These are phyloP conservation scores for Gouania willdenowi DNA, from an alignment of 2,797 vertebrate species.

Conservation along the genomic window DNA sequence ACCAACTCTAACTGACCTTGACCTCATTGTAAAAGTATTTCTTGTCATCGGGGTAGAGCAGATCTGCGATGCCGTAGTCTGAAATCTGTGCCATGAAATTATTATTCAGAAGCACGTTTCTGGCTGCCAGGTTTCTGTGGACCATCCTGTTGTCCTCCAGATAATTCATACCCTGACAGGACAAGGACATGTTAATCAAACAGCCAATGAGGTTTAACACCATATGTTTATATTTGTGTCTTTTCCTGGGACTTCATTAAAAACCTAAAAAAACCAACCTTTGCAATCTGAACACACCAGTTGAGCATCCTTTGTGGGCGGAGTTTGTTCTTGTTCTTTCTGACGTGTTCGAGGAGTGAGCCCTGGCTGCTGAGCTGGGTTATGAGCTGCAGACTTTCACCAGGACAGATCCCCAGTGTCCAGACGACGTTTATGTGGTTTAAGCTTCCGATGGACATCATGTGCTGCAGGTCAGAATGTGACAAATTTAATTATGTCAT, in stretches of 20 bases:
- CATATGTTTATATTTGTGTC: too few relatives aligned
- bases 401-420: conserved; percentile 87
- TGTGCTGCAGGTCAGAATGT: conserved; percentile 84
- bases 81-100: conserved; percentile 89
- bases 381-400: conserved; percentile 84
- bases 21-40: conserved; percentile 88
- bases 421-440: conserved; percentile 87
- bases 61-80: conserved; percentile 90
- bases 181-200: neutral
- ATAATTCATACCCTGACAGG: conserved; percentile 90
- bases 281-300: conserved; percentile 97
- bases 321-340: conserved; percentile 75
- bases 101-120: conserved; percentile 91
- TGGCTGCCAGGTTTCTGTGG: conserved; percentile 90
- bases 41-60: conserved; percentile 91
- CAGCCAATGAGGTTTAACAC: too few relatives aligned
- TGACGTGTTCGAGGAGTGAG: conserved; percentile 86
- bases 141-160: conserved; percentile 93
- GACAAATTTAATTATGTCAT: too few relatives aligned
- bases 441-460: conserved; percentile 87
- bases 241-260: too few relatives aligned
- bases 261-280: too few relatives aligned
- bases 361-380: conserved; percentile 84
- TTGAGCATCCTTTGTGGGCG: conserved; percentile 90
- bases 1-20: conserved; percentile 74